Evolutionary conservation across 1,140 invertebrate species (phyloP).

Genomic region (Meloidogyne hapla): DNA sequence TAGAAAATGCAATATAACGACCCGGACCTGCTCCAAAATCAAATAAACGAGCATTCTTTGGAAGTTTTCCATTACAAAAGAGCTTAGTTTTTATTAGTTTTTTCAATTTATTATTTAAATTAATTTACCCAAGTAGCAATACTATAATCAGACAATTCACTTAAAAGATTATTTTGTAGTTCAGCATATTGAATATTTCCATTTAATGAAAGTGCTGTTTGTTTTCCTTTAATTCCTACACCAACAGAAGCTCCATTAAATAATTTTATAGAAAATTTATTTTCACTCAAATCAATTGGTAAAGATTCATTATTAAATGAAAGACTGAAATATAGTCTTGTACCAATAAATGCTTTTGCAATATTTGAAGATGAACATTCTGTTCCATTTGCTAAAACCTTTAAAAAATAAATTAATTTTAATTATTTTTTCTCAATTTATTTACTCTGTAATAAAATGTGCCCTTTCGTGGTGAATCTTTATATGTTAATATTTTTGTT

Average conservation of each 20-base stretch:
- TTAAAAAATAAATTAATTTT: neutral
- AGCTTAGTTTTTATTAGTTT: neutral
- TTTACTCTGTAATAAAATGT: constrained; percentile 3
- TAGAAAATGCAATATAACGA: neutral
- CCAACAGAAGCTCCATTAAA: neutral
- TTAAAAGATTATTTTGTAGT: neutral
- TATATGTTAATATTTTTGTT: neutral
- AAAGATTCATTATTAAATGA: neutral
- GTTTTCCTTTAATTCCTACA: neutral
- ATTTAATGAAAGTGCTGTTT: neutral
- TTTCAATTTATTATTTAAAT: neutral
- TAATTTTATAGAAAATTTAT: constrained; percentile 3
- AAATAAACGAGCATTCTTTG: neutral
- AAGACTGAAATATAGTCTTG: neutral
- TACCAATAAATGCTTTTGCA: neutral
- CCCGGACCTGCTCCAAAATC: neutral
- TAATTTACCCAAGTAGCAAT: neutral
- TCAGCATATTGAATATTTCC: neutral
- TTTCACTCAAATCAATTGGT: neutral
- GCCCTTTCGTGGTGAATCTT: neutral
- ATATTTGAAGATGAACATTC: neutral
- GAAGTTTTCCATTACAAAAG: neutral
- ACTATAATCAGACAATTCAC: neutral
- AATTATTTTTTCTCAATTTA: neutral
- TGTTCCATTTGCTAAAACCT: neutral